A percentile compares a stretch with the other conserved stretches of the same genome.
phyloP scores from a whole-genome alignment of 2,113 vertebrate species.

The Ochotona princeps region DNA sequence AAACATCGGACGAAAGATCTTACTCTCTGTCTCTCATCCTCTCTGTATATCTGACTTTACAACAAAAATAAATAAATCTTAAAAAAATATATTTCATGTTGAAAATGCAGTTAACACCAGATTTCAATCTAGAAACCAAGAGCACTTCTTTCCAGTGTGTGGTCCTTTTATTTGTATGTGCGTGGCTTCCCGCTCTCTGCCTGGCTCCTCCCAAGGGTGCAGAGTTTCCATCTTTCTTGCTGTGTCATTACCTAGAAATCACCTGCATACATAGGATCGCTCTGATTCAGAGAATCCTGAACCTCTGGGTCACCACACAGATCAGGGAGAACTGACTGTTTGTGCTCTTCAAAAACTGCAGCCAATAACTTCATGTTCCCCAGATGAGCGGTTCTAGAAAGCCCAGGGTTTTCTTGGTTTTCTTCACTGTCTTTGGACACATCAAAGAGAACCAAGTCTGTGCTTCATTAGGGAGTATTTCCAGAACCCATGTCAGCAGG shows the following conservation, averaged over 20 bases:
- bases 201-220: neutral
- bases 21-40: too few species aligned
- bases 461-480: neutral
- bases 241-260: neutral
- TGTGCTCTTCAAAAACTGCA: neutral
- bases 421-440: neutral
- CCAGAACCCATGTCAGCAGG: neutral
- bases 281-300: constrained; percentile 9
- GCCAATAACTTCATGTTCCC: neutral
- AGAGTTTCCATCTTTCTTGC: neutral
- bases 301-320: neutral
- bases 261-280: neutral
- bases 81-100: neutral
- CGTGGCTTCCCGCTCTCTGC: neutral
- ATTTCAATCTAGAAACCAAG: neutral
- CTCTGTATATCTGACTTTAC: too few species aligned
- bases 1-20: too few species aligned
- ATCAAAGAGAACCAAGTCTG: neutral
- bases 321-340: neutral
- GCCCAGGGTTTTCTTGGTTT: neutral
- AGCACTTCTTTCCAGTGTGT: neutral
- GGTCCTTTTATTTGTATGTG: neutral
- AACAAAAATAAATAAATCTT: too few species aligned
- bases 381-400: neutral
- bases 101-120: neutral